Evolutionary conservation across 2,888 invertebrate species (phyloP).

Genomic region (Dynastes grantii): DNA sequence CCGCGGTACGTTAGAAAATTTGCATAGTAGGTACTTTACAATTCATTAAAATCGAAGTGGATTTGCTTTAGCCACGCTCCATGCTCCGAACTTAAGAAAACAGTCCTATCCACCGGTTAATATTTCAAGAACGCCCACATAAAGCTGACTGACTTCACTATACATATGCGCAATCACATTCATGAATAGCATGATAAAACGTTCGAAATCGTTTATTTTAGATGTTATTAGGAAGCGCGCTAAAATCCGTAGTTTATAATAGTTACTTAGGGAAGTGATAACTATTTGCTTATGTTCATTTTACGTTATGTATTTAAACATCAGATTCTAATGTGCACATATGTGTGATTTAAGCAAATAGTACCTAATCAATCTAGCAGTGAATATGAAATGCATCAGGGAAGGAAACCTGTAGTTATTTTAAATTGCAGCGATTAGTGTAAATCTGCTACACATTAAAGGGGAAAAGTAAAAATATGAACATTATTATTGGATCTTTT

Average conservation of each 20-base stretch:
- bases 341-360: no score
- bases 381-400: background rate
- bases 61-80: constrained; percentile 24
- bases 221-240: background rate
- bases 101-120: constrained; percentile 14
- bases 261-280: background rate
- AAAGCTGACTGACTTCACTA: constrained; percentile 17
- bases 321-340: no score
- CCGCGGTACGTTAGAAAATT: constrained; percentile 29
- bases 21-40: constrained; percentile 40
- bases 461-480: no score
- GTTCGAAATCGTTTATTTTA: background rate
- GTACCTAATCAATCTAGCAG: no score
- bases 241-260: constrained; percentile 1
- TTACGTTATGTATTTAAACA: background rate
- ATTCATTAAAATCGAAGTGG: constrained; percentile 43
- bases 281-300: background rate
- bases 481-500: no score
- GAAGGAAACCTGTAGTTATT: background rate
- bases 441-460: no score
- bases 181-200: constrained; percentile 19
- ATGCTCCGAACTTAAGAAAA: constrained; percentile 8
- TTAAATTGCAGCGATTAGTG: no score
- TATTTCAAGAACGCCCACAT: constrained; percentile 37
- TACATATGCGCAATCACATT: constrained; percentile 1